Conservation (phyloP, 2,888 invertebrate species). For the Calameuta idolon region DNA sequence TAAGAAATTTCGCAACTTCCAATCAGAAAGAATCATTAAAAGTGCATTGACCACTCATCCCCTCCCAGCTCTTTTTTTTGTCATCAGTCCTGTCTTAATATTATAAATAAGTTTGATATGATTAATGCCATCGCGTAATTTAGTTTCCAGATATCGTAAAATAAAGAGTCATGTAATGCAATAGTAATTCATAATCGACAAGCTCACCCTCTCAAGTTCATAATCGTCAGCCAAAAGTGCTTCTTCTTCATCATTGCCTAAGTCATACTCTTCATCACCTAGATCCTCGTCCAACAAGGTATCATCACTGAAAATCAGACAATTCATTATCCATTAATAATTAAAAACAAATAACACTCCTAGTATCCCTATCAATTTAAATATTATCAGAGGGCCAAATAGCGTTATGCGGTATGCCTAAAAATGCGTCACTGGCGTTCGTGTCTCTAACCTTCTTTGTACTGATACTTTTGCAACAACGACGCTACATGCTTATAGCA, state of each 20-base stretch:
- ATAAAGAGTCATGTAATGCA: neutral
- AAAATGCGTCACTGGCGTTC: neutral
- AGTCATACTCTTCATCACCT: constrained; percentile 66
- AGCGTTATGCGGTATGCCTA: neutral
- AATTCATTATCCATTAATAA: constrained; percentile 3
- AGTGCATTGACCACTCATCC: neutral
- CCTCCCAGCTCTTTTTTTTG: neutral
- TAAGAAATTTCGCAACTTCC: neutral
- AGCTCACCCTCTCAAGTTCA: constrained; percentile 64
- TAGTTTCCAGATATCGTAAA: neutral
- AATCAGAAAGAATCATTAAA: neutral
- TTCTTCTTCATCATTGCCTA: constrained; percentile 68
- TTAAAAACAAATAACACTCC: neutral
- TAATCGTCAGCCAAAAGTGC: constrained; percentile 67
- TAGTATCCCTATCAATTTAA: neutral
- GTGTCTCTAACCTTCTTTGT: neutral
- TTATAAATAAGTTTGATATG: neutral
- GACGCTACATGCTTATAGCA: neutral
- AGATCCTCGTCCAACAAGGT: constrained; percentile 66
- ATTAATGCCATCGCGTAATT: neutral
- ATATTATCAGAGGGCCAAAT: neutral
- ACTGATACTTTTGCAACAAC: neutral
- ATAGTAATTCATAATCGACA: neutral
- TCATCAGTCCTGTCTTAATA: neutral
- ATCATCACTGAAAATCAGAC: constrained; percentile 58